Evolutionary conservation across 2,113 vertebrate species (phyloP).

Genomic region (Chiloscyllium plagiosum): DNA sequence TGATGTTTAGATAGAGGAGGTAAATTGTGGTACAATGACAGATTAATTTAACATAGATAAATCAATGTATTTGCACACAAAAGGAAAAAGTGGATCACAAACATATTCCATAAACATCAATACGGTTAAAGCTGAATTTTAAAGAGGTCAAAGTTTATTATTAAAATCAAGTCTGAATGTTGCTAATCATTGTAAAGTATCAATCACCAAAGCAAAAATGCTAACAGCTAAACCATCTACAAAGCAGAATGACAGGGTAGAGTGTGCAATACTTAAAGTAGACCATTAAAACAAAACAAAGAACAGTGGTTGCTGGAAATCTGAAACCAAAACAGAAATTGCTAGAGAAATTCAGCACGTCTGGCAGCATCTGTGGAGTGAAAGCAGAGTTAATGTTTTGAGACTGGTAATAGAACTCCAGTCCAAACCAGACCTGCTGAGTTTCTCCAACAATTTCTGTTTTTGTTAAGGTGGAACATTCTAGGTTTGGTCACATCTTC

Average conservation of each 20-base stretch:
- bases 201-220: neutral
- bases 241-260: neutral
- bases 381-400: too few species aligned
- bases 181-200: neutral
- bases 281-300: neutral
- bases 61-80: neutral
- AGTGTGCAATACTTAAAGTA: neutral
- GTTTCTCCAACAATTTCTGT: too few species aligned
- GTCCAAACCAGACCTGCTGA: too few species aligned
- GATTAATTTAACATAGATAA: neutral
- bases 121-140: neutral
- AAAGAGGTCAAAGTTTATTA: neutral
- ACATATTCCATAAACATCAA: neutral
- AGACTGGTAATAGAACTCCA: too few species aligned
- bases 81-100: neutral
- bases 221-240: neutral
- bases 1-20: neutral
- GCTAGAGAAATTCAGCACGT: too few species aligned
- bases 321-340: too few species aligned
- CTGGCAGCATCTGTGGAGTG: too few species aligned
- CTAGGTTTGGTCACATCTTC: neutral
- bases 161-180: neutral
- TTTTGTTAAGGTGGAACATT: neutral
- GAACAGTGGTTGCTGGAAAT: too few species aligned
- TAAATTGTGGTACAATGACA: neutral